These are phyloP conservation scores for Danionella dracula DNA, from an alignment of 2,797 vertebrate species.

Conservation along the genomic window DNA sequence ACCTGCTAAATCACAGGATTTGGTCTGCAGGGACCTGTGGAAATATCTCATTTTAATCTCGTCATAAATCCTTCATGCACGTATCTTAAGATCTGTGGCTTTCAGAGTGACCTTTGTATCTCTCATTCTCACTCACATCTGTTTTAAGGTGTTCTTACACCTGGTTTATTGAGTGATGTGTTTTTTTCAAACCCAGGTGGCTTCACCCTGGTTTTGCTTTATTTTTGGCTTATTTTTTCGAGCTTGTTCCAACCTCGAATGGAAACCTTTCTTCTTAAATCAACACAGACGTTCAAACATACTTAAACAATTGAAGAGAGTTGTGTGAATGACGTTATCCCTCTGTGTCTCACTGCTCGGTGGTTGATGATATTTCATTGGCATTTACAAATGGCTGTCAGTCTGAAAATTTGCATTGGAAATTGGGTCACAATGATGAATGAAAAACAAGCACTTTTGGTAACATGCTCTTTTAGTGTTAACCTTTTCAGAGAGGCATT, in stretches of 20 bases:
- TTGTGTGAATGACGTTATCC: neutral
- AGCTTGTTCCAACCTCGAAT: neutral
- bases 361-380: neutral
- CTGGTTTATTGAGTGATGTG: slow-evolving; percentile 3
- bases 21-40: neutral
- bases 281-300: neutral
- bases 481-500: neutral
- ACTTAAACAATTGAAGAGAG: neutral
- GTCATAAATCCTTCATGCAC: neutral
- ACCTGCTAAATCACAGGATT: neutral
- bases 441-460: neutral
- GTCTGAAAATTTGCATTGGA: neutral
- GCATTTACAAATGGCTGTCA: neutral
- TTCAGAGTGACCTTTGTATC: neutral
- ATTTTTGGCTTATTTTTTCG: neutral
- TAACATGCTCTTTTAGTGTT: neutral
- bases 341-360: no score
- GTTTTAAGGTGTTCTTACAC: neutral
- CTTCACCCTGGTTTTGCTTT: neutral
- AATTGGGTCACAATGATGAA: neutral
- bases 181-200: neutral
- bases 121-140: neutral
- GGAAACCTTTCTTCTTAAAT: neutral
- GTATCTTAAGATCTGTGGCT: neutral
- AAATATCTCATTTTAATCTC: neutral